Evolutionary conservation across 1,140 invertebrate genomes (phyloP), one percentile per base, ranked within the genome.

Genomic region (Lepidurus apus): DNA sequence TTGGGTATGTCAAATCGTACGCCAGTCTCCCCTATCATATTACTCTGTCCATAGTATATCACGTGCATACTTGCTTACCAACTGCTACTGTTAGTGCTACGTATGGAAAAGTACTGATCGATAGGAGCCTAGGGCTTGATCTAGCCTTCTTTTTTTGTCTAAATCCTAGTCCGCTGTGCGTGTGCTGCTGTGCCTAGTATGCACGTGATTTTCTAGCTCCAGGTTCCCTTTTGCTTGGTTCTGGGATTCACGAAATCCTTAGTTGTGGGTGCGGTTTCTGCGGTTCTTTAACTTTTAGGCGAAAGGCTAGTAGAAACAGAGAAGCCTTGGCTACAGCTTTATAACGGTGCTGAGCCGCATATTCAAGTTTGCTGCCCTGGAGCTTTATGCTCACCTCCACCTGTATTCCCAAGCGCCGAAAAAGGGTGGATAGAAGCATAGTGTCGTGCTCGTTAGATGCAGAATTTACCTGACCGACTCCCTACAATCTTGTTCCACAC

Each of bases 311-410:
- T 1, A 17, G 21, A 65, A 65, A 65, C 17, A 65, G 4, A 65
- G 53, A 21, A 4, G 53, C 17, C 53, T 65, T 65, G 53, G 53
- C 53, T 65, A 21, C 17, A 11, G 53, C 8, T 21, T 65, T 65
- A 13, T 65, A 65, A 65, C 53, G 53, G 53, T 13, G 53, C 53
- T 65, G 53, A 65, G 53, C 53, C n/a, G 53, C 53, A 65, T 65
- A 65, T 65, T 17, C 13, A 65, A 65, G 53, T 65, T 65, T 13
- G 53, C 53, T 65, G 53, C 53, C 53, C 53, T 65, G 53, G 53
- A 65, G 53, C 53, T 65, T 65, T 65, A 65, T 65, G 53, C n/a
- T 65, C 53, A 65, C 53, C 53, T 65, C 34, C 53, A 65, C 53
- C 53, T 65, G 53, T 65, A 21, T 65, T 65, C 53, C 9, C 21